phyloP scores from a whole-genome alignment of 1,140 invertebrate species.

The Tigriopus japonicus region DNA sequence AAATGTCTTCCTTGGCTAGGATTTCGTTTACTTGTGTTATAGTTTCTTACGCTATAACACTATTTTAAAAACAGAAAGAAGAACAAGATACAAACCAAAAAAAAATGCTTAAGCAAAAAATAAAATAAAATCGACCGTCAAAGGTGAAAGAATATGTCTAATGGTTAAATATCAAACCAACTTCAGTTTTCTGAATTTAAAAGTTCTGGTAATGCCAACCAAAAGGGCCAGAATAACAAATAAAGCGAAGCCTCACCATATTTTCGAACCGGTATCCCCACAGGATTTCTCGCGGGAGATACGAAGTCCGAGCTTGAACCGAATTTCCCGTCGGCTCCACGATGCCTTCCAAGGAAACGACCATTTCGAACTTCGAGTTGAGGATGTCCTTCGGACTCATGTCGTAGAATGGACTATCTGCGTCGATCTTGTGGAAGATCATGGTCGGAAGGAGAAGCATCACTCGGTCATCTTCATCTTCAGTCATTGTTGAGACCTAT shows the following conservation, averaged over 20 bases:
- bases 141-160: no score
- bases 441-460: conserved; percentile 24
- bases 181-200: no score
- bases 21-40: no score
- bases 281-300: conserved; percentile 74
- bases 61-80: no score
- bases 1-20: no score
- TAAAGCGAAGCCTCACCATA: conserved; percentile 9
- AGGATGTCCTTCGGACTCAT: conserved; percentile 65
- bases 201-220: no score
- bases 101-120: no score
- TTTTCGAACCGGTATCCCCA: conserved; percentile 85
- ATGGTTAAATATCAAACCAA: no score
- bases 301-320: conserved; percentile 42
- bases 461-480: neutral
- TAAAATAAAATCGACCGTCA: no score
- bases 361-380: conserved; percentile 68
- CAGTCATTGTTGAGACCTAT: neutral
- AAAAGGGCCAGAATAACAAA: no score
- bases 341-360: conserved; percentile 85
- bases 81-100: no score
- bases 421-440: conserved; percentile 53
- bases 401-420: conserved; percentile 62
- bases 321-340: conserved; percentile 75
- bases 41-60: no score